Conservation (phyloP, 2,888 invertebrate genomes). For the Nemapogon koenigi region DNA sequence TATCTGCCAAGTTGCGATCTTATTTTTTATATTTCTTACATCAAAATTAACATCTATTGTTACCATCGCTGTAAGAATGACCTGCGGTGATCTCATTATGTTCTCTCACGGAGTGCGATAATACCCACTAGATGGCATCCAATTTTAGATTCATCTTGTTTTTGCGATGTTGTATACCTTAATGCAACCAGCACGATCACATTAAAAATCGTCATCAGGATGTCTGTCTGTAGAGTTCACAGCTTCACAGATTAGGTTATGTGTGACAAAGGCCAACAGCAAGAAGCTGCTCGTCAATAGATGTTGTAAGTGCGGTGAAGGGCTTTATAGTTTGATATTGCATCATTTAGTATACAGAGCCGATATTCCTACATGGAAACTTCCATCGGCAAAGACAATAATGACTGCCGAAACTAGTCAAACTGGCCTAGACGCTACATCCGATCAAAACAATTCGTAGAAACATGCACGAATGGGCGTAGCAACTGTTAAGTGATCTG, state of each 20-base stretch:
- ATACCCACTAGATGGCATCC: no score
- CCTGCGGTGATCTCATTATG: no score
- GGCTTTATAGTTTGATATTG: conserved; percentile 3
- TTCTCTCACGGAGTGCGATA: no score
- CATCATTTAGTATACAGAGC: conserved; percentile 1
- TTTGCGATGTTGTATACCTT: neutral
- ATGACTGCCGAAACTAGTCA: neutral
- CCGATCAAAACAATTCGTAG: no score
- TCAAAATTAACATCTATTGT: no score
- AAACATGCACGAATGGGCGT: no score
- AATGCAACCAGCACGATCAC: conserved; percentile 2
- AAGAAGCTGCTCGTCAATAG: no score
- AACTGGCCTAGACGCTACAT: neutral
- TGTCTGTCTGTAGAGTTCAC: neutral
- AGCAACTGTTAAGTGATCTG: no score
- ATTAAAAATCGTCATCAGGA: neutral
- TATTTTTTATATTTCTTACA: conserved; percentile 1
- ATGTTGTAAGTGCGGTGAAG: conserved; percentile 11
- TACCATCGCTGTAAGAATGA: no score
- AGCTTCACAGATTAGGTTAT: no score
- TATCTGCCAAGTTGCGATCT: neutral
- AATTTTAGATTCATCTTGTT: no score
- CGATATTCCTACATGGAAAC: conserved; percentile 4
- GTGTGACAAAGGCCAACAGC: no score
- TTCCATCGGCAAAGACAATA: conserved; percentile 6